Evolutionary conservation across 92 coral and sea anemone species (phyloP).

Genomic region (Umimayanthus kanabou): DNA sequence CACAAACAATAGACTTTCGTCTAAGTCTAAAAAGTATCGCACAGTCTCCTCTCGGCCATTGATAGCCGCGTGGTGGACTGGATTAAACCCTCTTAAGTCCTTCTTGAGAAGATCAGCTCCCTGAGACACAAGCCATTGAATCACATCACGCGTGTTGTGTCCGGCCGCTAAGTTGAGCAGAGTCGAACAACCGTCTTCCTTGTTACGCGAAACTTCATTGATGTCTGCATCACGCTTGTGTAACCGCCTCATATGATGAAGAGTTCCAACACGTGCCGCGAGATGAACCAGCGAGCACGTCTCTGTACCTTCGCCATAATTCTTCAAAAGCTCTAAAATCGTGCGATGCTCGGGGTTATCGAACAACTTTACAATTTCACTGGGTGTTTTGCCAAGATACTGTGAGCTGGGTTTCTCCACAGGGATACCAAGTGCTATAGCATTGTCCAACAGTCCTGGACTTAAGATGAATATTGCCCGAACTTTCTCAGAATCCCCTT

Average conservation of each 20-base stretch:
- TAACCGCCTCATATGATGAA: background rate
- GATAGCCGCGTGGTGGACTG: conserved; percentile 23
- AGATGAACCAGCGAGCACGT: conserved; percentile 11
- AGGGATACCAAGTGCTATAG: conserved; percentile 16
- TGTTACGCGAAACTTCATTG: conserved; percentile 15
- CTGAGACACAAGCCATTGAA: conserved; percentile 22
- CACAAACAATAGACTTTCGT: background rate
- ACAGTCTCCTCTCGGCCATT: conserved; percentile 35
- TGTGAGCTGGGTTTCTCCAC: conserved; percentile 13
- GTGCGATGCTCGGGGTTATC: conserved; percentile 9
- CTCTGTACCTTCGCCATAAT: background rate
- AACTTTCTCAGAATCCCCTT: conserved; percentile 14
- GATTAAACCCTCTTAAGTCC: conserved; percentile 23
- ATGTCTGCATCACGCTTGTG: background rate
- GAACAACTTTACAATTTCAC: conserved; percentile 10
- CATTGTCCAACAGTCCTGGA: conserved; percentile 11
- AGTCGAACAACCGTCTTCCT: conserved; percentile 24
- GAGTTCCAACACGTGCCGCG: conserved; percentile 11
- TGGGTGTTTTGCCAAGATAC: conserved; percentile 13
- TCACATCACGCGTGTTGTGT: conserved; percentile 20
- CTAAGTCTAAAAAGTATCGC: conserved; percentile 19
- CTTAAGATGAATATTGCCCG: background rate
- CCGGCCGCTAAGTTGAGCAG: conserved; percentile 23
- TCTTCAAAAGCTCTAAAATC: background rate
- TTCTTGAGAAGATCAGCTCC: conserved; percentile 21